Conservation (phyloP, 2,888 invertebrate species). For the Ectobius pallidus region DNA sequence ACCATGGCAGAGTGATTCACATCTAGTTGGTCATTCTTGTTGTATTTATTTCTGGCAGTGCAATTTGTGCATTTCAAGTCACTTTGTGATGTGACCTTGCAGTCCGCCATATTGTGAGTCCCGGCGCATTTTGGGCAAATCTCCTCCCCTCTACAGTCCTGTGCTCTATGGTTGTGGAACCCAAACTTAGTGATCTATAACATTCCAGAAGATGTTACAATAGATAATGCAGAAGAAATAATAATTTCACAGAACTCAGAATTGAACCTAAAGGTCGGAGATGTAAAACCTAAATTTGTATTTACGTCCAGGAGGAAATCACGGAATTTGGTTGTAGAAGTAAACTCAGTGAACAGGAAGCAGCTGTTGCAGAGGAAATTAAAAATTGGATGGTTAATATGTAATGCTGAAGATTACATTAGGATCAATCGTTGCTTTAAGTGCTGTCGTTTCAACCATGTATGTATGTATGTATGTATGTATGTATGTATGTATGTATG, state of each 20-base stretch:
- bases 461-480: too few species aligned
- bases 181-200: constrained; percentile 7
- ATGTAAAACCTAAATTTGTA: not conserved
- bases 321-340: not conserved
- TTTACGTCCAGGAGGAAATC: not conserved
- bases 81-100: not conserved
- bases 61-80: not conserved
- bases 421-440: not conserved
- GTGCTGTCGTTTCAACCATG: not conserved
- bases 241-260: not conserved
- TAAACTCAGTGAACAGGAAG: not conserved
- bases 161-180: not conserved
- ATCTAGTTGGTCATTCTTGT: constrained; percentile 16
- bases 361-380: not conserved
- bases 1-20: constrained; percentile 12
- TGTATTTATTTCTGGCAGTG: not conserved
- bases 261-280: not conserved
- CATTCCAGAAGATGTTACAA: not conserved
- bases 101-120: not conserved
- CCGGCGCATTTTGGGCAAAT: too few species aligned
- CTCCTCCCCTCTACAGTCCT: not conserved
- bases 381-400: not conserved
- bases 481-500: too few species aligned
- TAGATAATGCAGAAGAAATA: not conserved
- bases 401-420: not conserved